phyloP scores from a whole-genome alignment of 2,113 vertebrate genomes.

The Jaculus jaculus region DNA sequence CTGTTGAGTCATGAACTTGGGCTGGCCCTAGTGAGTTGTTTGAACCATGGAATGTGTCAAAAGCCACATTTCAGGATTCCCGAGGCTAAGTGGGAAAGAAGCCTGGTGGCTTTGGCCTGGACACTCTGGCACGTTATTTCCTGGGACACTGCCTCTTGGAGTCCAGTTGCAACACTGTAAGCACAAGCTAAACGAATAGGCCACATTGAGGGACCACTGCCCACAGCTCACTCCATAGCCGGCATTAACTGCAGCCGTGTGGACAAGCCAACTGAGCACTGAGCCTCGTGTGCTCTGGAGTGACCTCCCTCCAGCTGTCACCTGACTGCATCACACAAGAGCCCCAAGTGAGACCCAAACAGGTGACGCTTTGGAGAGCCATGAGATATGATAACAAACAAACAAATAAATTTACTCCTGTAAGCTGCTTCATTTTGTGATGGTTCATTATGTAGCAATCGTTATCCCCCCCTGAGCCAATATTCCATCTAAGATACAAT shows the following conservation, averaged over 20 bases:
- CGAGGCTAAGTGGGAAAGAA: background rate
- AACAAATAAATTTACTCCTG: background rate
- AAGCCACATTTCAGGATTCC: background rate
- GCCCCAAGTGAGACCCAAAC: background rate
- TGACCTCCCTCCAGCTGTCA: background rate
- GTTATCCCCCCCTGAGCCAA: too few species aligned
- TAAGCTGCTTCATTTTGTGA: too few species aligned
- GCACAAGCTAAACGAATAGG: background rate
- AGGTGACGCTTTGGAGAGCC: background rate
- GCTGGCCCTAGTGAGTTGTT: background rate
- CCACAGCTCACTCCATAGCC: fast-evolving
- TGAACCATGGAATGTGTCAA: background rate
- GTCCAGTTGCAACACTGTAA: background rate
- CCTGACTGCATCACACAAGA: background rate
- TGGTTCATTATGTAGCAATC: too few species aligned
- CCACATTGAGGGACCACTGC: too few species aligned
- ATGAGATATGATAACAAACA: background rate
- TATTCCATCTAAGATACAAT: too few species aligned
- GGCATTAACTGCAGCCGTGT: fast-evolving
- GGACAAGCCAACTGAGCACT: fast-evolving
- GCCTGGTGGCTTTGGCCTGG: background rate
- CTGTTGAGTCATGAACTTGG: background rate
- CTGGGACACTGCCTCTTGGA: background rate
- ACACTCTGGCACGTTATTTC: background rate
- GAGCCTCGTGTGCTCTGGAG: background rate